Percentiles rank a stretch among this genome's conserved stretches.
Conservation (phyloP, 2,113 vertebrate genomes). For the Gnathonemus echidnorhynchus region DNA sequence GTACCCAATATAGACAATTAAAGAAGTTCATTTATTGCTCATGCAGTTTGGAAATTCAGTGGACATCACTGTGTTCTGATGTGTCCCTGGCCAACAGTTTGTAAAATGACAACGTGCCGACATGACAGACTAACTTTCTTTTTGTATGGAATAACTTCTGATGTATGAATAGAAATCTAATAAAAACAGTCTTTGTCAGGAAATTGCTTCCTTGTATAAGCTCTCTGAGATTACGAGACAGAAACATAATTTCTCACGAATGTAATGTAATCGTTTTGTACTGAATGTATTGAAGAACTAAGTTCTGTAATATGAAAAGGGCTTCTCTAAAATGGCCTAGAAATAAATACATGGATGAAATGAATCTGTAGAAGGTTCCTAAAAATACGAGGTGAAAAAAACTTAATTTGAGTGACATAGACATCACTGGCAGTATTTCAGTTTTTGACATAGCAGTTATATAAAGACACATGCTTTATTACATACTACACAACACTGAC, state of each 20-base stretch:
- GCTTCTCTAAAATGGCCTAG: neutral
- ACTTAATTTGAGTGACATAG: neutral
- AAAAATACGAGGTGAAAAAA: neutral
- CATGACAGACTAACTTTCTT: neutral
- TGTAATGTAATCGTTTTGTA: neutral
- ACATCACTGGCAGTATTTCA: constrained; percentile 1
- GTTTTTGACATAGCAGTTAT: neutral
- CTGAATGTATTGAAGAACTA: neutral
- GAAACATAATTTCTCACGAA: neutral
- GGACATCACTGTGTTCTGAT: neutral
- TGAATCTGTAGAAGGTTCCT: neutral
- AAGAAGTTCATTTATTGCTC: neutral
- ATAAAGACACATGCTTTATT: neutral
- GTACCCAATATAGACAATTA: neutral
- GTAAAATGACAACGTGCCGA: neutral
- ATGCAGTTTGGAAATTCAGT: neutral
- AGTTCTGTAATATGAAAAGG: neutral
- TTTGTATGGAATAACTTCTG: neutral
- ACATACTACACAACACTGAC: neutral
- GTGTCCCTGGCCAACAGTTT: neutral
- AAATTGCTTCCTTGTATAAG: neutral
- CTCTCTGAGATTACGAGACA: neutral
- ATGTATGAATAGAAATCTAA: constrained; percentile 5
- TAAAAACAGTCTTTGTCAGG: neutral
- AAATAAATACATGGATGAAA: neutral